Conservation (phyloP, 92 coral and sea anemone species). For the Palythoa caribaeorum region DNA sequence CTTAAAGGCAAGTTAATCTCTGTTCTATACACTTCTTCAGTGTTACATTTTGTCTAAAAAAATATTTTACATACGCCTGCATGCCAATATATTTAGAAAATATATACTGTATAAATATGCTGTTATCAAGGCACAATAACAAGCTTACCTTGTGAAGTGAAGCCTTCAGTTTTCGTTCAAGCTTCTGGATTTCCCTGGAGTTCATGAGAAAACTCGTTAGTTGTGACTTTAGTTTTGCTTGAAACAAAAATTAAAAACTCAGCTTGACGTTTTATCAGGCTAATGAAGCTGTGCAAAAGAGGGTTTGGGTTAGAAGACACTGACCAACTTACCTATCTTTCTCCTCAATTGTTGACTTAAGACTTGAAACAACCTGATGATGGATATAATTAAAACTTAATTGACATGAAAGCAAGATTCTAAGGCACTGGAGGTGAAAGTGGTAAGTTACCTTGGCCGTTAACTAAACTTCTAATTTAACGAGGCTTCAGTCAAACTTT, state of each 20-base stretch:
- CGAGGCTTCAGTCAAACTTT: neutral
- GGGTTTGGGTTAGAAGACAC: slow-evolving; percentile 14
- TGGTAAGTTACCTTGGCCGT: neutral
- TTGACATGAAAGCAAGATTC: neutral
- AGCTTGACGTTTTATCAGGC: neutral
- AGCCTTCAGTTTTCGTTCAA: slow-evolving; percentile 89
- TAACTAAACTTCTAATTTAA: no score
- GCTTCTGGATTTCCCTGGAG: slow-evolving; percentile 91
- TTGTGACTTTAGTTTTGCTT: neutral
- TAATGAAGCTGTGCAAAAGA: no score
- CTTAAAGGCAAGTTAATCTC: no score
- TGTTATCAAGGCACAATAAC: neutral
- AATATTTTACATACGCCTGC: no score
- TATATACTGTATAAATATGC: neutral
- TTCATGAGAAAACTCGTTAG: neutral
- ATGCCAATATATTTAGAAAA: neutral
- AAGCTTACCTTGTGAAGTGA: slow-evolving; percentile 80
- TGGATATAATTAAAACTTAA: neutral
- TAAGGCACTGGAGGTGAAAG: neutral
- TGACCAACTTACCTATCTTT: slow-evolving; percentile 76
- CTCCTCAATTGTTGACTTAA: slow-evolving; percentile 78
- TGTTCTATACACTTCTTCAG: no score
- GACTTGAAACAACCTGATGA: slow-evolving; percentile 70
- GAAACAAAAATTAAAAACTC: no score
- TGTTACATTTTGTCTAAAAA: no score